Evolutionary conservation across 2,888 invertebrate genomes (phyloP).

Genomic region (Cactoblastis cactorum): DNA sequence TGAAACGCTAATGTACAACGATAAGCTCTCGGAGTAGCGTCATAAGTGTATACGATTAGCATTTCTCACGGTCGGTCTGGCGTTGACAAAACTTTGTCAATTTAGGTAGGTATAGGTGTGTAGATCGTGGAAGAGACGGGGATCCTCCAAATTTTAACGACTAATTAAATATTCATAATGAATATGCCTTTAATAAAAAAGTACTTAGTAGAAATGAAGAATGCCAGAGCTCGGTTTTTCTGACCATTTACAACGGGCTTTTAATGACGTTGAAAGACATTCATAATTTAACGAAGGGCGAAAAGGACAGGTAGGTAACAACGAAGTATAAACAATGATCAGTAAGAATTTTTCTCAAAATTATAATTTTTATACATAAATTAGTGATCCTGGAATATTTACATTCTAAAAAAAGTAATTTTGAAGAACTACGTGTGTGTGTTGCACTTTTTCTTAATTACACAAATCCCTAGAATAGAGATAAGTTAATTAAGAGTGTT

Average conservation of each 20-base stretch:
- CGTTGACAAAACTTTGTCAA: conserved; percentile 12
- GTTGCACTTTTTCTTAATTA: too few species aligned
- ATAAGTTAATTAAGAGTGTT: too few species aligned
- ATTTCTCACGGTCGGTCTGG: conserved; percentile 13
- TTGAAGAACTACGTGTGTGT: too few species aligned
- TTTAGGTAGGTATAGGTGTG: background rate
- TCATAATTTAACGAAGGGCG: background rate
- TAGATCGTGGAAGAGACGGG: background rate
- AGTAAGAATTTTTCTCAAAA: too few species aligned
- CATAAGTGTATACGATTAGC: conserved; percentile 17
- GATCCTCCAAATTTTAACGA: conserved; percentile 6
- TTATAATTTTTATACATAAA: too few species aligned
- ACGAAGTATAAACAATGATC: too few species aligned
- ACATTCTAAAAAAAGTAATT: too few species aligned
- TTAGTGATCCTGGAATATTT: too few species aligned
- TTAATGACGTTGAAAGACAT: background rate
- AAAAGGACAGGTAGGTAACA: too few species aligned
- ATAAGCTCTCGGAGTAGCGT: conserved; percentile 8
- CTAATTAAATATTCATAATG: conserved; percentile 10
- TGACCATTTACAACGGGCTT: background rate
- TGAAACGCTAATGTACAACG: background rate
- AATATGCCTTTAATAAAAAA: conserved; percentile 6
- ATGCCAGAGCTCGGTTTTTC: background rate
- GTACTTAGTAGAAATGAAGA: conserved; percentile 6
- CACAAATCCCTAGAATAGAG: too few species aligned